Evolutionary conservation across 1,140 invertebrate species (phyloP).

Genomic region (Trinorchestia longiramus): DNA sequence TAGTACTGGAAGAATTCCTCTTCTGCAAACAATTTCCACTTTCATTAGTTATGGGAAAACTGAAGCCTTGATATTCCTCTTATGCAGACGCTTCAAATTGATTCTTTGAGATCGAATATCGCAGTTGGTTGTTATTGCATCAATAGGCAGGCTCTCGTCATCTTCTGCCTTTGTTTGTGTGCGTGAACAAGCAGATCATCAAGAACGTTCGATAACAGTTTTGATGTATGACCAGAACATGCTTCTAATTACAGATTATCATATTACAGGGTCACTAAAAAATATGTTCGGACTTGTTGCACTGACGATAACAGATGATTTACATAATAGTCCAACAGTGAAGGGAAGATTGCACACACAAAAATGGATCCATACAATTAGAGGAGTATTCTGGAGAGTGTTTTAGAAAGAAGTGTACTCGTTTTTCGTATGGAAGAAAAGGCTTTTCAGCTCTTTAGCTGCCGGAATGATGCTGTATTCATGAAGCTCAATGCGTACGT

Average conservation of each 20-base stretch:
- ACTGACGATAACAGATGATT: background rate
- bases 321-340: background rate
- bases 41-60: constrained; percentile 51
- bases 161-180: background rate
- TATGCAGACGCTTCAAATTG: constrained; percentile 49
- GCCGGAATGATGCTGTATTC: too few relatives aligned
- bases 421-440: background rate
- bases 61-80: constrained; percentile 52
- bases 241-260: background rate
- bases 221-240: background rate
- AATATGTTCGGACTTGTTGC: background rate
- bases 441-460: too few relatives aligned
- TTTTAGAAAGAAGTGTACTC: background rate
- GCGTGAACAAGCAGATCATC: background rate
- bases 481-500: too few relatives aligned
- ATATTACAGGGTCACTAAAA: background rate
- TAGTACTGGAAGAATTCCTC: background rate
- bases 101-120: constrained; percentile 45
- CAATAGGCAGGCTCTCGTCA: background rate
- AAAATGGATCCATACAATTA: background rate
- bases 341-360: background rate
- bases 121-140: background rate
- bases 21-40: constrained; percentile 50
- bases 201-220: background rate
- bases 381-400: background rate